Evolutionary conservation across 2,797 vertebrate species (phyloP), one percentile per base, ranked within the genome.

Genomic region (Menidia menidia): DNA sequence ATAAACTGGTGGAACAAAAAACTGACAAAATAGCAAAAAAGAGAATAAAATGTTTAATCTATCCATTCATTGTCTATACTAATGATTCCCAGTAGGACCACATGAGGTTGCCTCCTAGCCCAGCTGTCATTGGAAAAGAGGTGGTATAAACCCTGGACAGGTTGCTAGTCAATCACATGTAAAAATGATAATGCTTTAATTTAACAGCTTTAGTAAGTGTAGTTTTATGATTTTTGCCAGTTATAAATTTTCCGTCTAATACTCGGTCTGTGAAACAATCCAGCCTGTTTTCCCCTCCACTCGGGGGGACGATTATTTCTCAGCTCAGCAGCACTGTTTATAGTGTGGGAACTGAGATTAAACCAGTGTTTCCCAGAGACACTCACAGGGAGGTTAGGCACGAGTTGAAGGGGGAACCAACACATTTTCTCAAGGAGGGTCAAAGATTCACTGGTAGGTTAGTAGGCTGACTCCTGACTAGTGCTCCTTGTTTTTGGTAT

Each of bases 251-350:
- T 55, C 33, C 64, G 65, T 72, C 76, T 44, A 8, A n/a, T 47
- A 64, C 80, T 63, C 66, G 65, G 81, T 80, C 79, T 71, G 53
- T 81, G 84, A 84, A 87, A 89, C 66, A 75, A 71, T 67, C 69
- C 71, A 25, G 60, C 69, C 73, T 6, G 60, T 81, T 83, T 83
- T 80, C 75, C 81, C 68, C 80, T 62, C 72, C 12, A 60, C 78
- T 77, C 71, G 62, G 65, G 32, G 71, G 82, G 67, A 80, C 81
- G 78, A 73, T 85, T 82, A 82, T 87, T 82, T 76, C 59, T 84
- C 77, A 69, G 54, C 75, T 75, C 74, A 33, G 68, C 19, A 16
- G 80, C 51, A 74, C 81, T 69, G 71, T 78, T 78, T 62, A 57
- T 58, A 31, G 64, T 32, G 60, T 75, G 76, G 80, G 60, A 78